phyloP scores from a whole-genome alignment of 2,113 vertebrate species.

The cat (Felis catus) region F.catus_Fca126_mat1.0 CM031411.1:124618501-124619000 shows the following conservation, averaged over 20 bases:
- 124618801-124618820: background rate
- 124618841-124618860: background rate
- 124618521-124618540: background rate
- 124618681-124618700: background rate
- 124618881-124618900: conserved; percentile 23
- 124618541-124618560: conserved; percentile 1
- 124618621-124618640: background rate
- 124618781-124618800: background rate
- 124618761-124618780: background rate
- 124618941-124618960: background rate
- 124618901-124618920: conserved; percentile 34
- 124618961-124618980: background rate
- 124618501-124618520: conserved; percentile 29
- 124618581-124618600: background rate
- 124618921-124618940: background rate
- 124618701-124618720: background rate
- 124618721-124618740: background rate
- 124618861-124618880: background rate
- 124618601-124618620: background rate
- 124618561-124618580: background rate
- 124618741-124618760: background rate
- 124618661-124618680: background rate
- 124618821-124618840: conserved; percentile 1
- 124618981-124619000: background rate
- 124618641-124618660: background rate